Conservation (phyloP, 2,113 vertebrate species). For the Conger conger region DNA sequence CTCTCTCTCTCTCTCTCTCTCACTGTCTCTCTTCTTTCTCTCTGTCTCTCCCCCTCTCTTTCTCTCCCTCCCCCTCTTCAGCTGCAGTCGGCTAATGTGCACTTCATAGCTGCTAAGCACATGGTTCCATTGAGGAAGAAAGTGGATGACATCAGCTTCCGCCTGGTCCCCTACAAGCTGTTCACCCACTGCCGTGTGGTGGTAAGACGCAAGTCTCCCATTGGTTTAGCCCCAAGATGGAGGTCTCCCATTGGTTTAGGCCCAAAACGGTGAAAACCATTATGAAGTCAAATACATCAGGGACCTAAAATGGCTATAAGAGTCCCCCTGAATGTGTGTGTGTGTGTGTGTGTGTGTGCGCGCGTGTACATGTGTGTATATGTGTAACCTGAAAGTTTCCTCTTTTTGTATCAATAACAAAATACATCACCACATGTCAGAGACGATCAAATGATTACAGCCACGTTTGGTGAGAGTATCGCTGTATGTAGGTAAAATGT, state of each 20-base stretch:
- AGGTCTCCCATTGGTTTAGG: no score
- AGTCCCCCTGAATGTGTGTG: no score
- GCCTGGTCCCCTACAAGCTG: slow-evolving; percentile 58
- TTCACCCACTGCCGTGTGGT: slow-evolving; percentile 63
- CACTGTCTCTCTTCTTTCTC: neutral
- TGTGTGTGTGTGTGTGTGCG: neutral
- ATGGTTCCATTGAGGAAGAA: slow-evolving; percentile 48
- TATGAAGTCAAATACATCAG: no score
- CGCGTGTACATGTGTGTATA: no score
- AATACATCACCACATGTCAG: neutral
- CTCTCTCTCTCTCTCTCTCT: no score
- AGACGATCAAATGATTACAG: no score
- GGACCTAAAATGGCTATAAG: no score
- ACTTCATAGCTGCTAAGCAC: slow-evolving; percentile 73
- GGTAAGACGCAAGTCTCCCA: slow-evolving; percentile 37
- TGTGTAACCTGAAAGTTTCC: no score
- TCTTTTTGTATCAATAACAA: no score
- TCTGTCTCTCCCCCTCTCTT: neutral
- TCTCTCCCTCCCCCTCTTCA: slow-evolving; percentile 28
- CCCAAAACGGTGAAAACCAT: no score
- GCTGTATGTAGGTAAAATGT: no score
- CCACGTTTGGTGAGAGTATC: neutral
- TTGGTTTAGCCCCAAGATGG: no score
- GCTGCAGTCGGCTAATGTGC: slow-evolving; percentile 65
- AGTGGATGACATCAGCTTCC: slow-evolving; percentile 65